Percentiles rank a stretch among this genome's conserved stretches.
Conservation (phyloP, 2,888 invertebrate species). For the Stenodema calcarata region DNA sequence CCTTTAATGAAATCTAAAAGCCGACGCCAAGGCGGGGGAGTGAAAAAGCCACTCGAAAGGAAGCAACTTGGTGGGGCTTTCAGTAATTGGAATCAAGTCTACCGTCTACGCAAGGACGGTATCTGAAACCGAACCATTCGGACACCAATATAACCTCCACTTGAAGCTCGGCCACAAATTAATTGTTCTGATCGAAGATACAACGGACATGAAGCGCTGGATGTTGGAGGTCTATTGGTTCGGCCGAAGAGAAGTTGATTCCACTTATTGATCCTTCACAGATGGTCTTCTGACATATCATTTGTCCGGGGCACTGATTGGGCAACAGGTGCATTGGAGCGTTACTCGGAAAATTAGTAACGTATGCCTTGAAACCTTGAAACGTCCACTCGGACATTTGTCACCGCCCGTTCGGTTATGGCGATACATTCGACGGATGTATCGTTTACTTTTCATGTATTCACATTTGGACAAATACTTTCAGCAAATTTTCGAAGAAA, state of each 20-base stretch:
- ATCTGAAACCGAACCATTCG: background rate
- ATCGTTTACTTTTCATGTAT: too few species aligned
- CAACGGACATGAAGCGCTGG: background rate
- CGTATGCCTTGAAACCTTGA: too few species aligned
- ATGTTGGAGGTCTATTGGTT: background rate
- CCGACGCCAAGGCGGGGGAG: background rate
- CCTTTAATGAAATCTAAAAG: background rate
- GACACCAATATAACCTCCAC: background rate
- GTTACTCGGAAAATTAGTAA: too few species aligned
- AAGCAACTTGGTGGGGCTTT: background rate
- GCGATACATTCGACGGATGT: too few species aligned
- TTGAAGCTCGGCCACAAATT: background rate
- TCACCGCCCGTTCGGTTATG: too few species aligned
- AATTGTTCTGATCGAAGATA: background rate
- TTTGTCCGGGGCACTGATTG: background rate
- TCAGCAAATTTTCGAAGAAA: too few species aligned
- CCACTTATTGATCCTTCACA: background rate
- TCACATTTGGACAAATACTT: too few species aligned
- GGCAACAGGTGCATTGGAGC: background rate
- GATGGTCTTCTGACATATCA: background rate
- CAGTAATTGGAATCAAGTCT: constrained; percentile 22
- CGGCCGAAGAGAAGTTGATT: background rate
- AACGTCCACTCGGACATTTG: too few species aligned
- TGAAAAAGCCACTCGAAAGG: background rate
- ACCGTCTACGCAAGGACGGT: background rate